A percentile compares a stretch with the other conserved stretches of the same genome.
Evolutionary conservation across 2,888 invertebrate species (phyloP).

Genomic region (Macropis europaea): DNA sequence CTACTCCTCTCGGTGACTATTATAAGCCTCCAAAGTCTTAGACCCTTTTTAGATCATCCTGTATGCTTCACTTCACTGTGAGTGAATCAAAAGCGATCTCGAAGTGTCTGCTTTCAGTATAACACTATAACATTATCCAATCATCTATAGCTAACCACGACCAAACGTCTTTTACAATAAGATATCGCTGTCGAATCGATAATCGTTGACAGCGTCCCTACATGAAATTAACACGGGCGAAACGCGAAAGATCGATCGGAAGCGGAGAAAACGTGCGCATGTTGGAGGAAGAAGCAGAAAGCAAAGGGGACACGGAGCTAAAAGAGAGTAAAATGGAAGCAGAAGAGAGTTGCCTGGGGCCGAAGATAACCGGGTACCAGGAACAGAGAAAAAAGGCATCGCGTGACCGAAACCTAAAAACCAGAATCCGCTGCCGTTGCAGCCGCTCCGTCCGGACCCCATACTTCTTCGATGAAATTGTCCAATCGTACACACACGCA

Average conservation of each 20-base stretch:
- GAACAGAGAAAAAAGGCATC: conserved; percentile 78
- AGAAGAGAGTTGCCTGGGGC: conserved; percentile 68
- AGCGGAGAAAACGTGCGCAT: background rate
- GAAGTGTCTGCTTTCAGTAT: too few relatives aligned
- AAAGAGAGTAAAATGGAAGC: conserved; percentile 32
- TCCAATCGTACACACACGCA: background rate
- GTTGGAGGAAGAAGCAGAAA: background rate
- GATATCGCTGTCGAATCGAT: too few relatives aligned
- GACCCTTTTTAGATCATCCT: too few relatives aligned
- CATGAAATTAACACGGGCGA: too few relatives aligned
- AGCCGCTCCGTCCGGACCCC: conserved; percentile 10
- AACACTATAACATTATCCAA: too few relatives aligned
- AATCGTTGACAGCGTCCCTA: too few relatives aligned
- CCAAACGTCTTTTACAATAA: too few relatives aligned
- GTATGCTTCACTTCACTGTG: too few relatives aligned
- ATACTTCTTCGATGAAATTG: conserved; percentile 37
- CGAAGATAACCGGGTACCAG: conserved; percentile 78
- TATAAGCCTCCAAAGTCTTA: too few relatives aligned
- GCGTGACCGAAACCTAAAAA: conserved; percentile 56
- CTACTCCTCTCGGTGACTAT: too few relatives aligned
- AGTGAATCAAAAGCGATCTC: too few relatives aligned
- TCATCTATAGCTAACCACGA: too few relatives aligned
- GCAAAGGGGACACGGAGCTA: conserved; percentile 6
- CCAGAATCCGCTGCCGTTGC: conserved; percentile 45
- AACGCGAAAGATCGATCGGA: background rate